A percentile compares a stretch with the other conserved stretches of the same genome.
These are phyloP conservation scores for Oophaga sylvatica DNA, from an alignment of 2,797 vertebrate genomes.

Conservation along the genomic window DNA sequence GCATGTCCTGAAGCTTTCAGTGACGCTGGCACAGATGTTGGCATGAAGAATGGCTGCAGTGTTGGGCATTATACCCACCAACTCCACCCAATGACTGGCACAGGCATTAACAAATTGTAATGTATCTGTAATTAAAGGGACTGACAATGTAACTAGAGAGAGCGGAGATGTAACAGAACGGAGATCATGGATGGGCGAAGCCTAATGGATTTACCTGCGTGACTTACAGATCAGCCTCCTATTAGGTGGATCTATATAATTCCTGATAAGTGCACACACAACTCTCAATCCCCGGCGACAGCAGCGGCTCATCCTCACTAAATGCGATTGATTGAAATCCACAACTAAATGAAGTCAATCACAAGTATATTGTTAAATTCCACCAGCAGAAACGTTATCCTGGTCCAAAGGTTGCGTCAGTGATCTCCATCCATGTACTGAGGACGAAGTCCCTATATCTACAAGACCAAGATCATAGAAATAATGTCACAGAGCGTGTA, in stretches of 20 bases:
- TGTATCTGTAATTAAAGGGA: not conserved
- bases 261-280: slow-evolving; percentile 22
- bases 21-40: slow-evolving; percentile 5
- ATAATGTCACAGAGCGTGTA: not conserved
- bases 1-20: not conserved
- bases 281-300: slow-evolving; percentile 3
- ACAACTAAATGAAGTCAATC: slow-evolving; percentile 29
- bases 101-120: not conserved
- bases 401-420: not conserved
- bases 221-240: slow-evolving; percentile 31
- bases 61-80: not conserved
- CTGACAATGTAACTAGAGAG: not conserved
- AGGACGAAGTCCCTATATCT: not conserved
- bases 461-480: not conserved
- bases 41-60: not conserved
- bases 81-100: not conserved
- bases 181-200: slow-evolving; percentile 8
- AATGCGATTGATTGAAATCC: slow-evolving; percentile 21
- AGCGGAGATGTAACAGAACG: not conserved
- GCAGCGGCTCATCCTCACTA: slow-evolving; percentile 22
- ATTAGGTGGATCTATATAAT: slow-evolving; percentile 28
- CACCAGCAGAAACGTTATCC: not conserved
- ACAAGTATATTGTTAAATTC: slow-evolving; percentile 9
- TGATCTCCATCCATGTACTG: not conserved
- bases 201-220: slow-evolving; percentile 36